Conservation (phyloP, 2,113 vertebrate genomes). For the Crotalus tigris region DNA sequence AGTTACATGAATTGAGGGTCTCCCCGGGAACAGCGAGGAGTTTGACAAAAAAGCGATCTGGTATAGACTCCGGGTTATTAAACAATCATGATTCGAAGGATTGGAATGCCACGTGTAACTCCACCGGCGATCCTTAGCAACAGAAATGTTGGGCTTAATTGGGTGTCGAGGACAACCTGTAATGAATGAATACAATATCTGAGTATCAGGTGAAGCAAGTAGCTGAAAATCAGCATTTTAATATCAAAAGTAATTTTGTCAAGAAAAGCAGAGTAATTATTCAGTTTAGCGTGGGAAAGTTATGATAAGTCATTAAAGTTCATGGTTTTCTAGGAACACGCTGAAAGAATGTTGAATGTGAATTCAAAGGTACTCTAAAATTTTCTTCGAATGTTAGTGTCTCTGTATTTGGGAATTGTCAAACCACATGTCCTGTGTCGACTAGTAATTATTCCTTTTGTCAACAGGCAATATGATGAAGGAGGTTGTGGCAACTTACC, state of each 20-base stretch:
- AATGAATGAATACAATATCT: neutral
- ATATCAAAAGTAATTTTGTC: neutral
- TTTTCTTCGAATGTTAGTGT: conserved; percentile 46
- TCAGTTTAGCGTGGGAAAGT: conserved; percentile 18
- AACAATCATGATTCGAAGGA: too few relatives aligned
- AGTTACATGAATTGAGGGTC: too few relatives aligned
- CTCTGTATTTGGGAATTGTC: conserved; percentile 51
- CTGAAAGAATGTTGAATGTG: conserved; percentile 12
- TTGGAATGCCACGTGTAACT: too few relatives aligned
- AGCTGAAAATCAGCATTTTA: conserved; percentile 3
- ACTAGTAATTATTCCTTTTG: conserved; percentile 81
- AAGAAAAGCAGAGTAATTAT: neutral
- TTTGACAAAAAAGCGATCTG: too few relatives aligned
- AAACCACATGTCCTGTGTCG: conserved; percentile 65
- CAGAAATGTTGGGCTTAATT: neutral
- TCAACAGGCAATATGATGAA: conserved; percentile 80
- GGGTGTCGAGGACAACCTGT: too few relatives aligned
- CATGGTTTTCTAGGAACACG: neutral
- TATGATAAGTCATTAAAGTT: conserved; percentile 4
- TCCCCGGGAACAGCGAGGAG: too few relatives aligned
- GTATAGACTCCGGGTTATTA: neutral
- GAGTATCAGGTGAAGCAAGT: neutral
- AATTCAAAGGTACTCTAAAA: conserved; percentile 8
- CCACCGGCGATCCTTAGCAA: neutral
- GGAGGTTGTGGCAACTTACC: conserved; percentile 73